phyloP scores from a whole-genome alignment of 2,888 invertebrate species.

The Meteorus colon region DNA sequence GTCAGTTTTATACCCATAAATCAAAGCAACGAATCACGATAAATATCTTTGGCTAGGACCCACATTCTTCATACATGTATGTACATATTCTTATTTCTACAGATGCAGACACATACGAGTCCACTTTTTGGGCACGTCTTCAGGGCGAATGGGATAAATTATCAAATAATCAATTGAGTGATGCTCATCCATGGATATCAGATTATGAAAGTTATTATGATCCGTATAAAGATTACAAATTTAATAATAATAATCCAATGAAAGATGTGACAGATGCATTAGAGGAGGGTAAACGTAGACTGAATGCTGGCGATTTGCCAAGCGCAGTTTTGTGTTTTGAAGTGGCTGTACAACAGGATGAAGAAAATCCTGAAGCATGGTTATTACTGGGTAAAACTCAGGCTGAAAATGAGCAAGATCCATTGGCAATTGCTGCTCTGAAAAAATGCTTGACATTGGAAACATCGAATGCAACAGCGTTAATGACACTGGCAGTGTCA shows the following conservation, averaged over 20 bases:
- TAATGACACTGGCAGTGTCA: conserved; percentile 93
- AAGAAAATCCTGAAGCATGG: conserved; percentile 89
- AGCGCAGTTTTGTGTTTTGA: conserved; percentile 98
- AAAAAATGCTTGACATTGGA: conserved; percentile 88
- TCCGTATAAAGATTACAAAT: conserved; percentile 84
- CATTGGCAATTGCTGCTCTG: conserved; percentile 92
- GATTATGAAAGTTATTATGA: conserved; percentile 80
- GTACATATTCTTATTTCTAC: conserved; percentile 13
- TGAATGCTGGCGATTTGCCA: conserved; percentile 92
- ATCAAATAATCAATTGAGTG: conserved; percentile 76
- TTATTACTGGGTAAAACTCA: conserved; percentile 91
- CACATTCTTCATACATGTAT: conserved; percentile 28
- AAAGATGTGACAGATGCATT: conserved; percentile 84
- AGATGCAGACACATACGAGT: conserved; percentile 77
- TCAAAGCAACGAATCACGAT: background rate
- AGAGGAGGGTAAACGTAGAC: conserved; percentile 87
- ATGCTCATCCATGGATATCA: conserved; percentile 82
- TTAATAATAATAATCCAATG: conserved; percentile 91
- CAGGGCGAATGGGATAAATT: conserved; percentile 88
- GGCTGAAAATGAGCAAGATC: conserved; percentile 98
- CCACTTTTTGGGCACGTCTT: conserved; percentile 78
- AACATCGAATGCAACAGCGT: conserved; percentile 85
- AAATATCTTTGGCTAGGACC: background rate
- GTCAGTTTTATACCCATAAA: conserved; percentile 49
- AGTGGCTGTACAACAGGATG: conserved; percentile 90